A percentile compares a stretch with the other conserved stretches of the same genome.
Conservation (phyloP, 2,888 invertebrate species). For the Heliconius erato region DNA sequence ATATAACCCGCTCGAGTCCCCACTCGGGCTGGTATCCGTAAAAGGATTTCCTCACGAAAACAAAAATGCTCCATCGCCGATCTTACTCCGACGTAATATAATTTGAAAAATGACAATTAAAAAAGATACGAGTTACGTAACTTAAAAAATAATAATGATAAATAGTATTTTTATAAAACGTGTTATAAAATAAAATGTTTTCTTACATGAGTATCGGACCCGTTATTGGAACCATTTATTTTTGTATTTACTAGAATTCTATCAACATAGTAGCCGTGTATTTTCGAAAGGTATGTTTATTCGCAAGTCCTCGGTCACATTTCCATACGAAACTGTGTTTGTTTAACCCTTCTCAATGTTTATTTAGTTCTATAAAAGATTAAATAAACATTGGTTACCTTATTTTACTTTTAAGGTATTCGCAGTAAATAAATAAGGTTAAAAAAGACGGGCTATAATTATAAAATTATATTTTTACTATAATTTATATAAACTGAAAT, state of each 20-base stretch:
- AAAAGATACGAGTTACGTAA: too few relatives aligned
- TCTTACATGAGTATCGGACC: not conserved
- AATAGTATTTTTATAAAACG: not conserved
- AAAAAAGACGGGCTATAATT: too few relatives aligned
- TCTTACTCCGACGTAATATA: too few relatives aligned
- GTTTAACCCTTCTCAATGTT: conserved; percentile 10
- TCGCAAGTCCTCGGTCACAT: conserved; percentile 7
- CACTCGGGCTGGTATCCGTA: too few relatives aligned
- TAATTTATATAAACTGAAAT: too few relatives aligned
- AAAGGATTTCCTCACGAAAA: too few relatives aligned
- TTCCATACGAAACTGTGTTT: conserved; percentile 18
- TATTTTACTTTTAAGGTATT: not conserved
- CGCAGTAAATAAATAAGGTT: not conserved
- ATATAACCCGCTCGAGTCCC: too few relatives aligned
- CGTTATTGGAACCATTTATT: not conserved
- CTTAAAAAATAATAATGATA: not conserved
- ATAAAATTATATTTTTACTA: too few relatives aligned
- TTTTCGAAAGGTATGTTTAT: conserved; percentile 8
- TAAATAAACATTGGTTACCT: not conserved
- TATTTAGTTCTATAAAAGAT: conserved; percentile 2
- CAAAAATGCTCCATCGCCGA: too few relatives aligned
- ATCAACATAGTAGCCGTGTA: not conserved
- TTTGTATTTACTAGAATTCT: not conserved
- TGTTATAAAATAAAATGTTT: not conserved
- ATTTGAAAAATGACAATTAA: too few relatives aligned